Conservation (phyloP, 2,888 invertebrate species). For the Lamellibrachia satsuma region DNA sequence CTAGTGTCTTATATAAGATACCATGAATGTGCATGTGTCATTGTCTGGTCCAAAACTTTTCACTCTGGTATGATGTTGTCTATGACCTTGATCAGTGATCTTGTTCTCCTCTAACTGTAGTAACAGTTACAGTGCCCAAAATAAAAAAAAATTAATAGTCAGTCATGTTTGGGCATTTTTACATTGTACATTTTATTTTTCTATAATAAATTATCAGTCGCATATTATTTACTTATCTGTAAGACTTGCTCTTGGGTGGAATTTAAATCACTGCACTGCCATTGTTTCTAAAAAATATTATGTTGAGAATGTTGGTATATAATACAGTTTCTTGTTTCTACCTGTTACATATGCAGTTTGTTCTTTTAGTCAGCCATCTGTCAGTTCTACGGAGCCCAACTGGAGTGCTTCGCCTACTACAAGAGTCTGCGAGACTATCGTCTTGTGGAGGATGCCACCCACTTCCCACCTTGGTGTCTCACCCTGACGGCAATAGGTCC, state of each 20-base stretch:
- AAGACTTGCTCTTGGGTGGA: neutral
- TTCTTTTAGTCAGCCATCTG: slow-evolving; percentile 55
- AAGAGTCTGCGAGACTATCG: slow-evolving; percentile 63
- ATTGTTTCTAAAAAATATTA: neutral
- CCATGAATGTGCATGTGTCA: too few species aligned
- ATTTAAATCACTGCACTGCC: neutral
- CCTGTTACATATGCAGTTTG: neutral
- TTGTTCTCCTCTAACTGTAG: too few species aligned
- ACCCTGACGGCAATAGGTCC: slow-evolving; percentile 52
- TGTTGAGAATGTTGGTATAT: neutral
- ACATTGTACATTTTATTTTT: neutral
- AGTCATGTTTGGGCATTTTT: too few species aligned
- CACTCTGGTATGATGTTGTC: too few species aligned
- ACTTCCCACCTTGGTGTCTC: slow-evolving; percentile 63
- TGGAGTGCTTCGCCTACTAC: slow-evolving; percentile 63
- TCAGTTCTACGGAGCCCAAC: slow-evolving; percentile 60
- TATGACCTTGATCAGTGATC: too few species aligned
- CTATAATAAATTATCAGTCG: neutral
- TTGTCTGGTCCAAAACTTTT: too few species aligned
- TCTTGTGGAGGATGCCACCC: slow-evolving; percentile 59
- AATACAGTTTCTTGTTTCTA: neutral
- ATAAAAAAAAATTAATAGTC: too few species aligned
- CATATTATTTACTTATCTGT: too few species aligned
- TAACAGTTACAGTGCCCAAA: too few species aligned
- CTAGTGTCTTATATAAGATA: too few species aligned